Base-by-base conservation (phyloP, 1,140 invertebrate genomes). In the Psilanteris sp. region DNA sequence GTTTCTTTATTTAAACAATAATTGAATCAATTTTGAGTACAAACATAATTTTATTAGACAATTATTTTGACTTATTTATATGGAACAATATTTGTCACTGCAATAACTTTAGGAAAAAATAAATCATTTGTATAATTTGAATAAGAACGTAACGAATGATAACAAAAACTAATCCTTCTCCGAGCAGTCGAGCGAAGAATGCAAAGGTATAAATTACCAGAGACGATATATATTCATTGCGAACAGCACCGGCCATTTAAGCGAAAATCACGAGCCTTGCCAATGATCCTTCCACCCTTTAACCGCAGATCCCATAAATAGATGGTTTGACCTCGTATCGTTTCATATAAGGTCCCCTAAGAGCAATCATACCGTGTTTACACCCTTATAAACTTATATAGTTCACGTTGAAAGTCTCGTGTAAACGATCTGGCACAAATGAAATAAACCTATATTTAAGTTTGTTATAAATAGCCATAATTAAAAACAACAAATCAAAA, bases 221-320 rank as follows among this genome's bases (percentile, higher is more conserved):
- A 26, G 9, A 3, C 20, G 31, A 20, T 36, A 52, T 20, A 20
- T 55, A 46, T 46, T 62, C 32, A 71, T 18, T 29, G 44, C 27
- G 20, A 62, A 31, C 61, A 41, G 52, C n/a, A 37, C 44, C 29
- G 36, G 52, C 50, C 52, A 66, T 73, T 71, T 57, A 66, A 73
- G 44, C 57, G 43, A 57, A 55, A 66, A 73, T 73, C 54, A 73
- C 50, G 44, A 32, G 50, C 59, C 46, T 27, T 9, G 54, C 37
- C 64, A 57, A 66, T 66, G 61, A 57, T 52, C 43, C 44, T 52
- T 73, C 24, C 59, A 64, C 41, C 34, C 59, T 57, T 31, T 39
- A 36, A 26, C 44, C 52, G 24, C 61, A 50, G 36, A 55, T 24
- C 52, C 70, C 61, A 73, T 73, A 73, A 73, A 73, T 73, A 73